Conservation (phyloP, 2,113 vertebrate genomes). For the Neogobius melanostomus region DNA sequence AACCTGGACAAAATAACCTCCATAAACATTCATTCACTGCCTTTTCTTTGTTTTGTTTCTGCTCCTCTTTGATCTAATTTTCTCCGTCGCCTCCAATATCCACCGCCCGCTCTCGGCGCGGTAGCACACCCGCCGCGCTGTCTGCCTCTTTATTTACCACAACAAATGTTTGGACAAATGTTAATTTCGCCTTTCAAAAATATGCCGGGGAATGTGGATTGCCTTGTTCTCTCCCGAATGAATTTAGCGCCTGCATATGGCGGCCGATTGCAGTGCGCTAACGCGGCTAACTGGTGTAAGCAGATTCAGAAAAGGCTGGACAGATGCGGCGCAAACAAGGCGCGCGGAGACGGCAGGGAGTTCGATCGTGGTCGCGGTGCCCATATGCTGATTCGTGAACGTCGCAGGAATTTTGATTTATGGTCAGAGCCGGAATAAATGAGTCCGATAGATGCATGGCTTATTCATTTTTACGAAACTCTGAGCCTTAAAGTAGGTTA, state of each 20-base stretch:
- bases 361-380: conserved; percentile 33
- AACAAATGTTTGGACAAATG: conserved; percentile 25
- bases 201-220: conserved; percentile 19
- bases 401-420: conserved; percentile 27
- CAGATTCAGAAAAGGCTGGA: conserved; percentile 23
- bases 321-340: conserved; percentile 45
- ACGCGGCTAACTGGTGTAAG: conserved; percentile 15
- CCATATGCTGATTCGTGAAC: conserved; percentile 40
- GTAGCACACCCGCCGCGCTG: neutral
- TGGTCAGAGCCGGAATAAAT: conserved; percentile 12
- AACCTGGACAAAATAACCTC: neutral
- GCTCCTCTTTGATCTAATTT: conserved; percentile 18
- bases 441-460: neutral
- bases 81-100: neutral
- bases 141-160: conserved; percentile 16
- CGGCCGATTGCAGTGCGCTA: conserved; percentile 4
- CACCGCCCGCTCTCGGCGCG: neutral
- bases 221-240: conserved; percentile 27
- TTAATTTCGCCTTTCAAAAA: conserved; percentile 12
- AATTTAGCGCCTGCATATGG: conserved; percentile 33
- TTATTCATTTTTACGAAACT: neutral
- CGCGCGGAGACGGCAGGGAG: conserved; percentile 22
- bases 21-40: neutral
- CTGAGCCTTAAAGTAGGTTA: neutral
- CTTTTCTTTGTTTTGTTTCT: neutral